Evolutionary conservation across 1,140 invertebrate genomes (phyloP), one percentile per base, ranked within the genome.

Genomic region (Sycobia sp.): DNA sequence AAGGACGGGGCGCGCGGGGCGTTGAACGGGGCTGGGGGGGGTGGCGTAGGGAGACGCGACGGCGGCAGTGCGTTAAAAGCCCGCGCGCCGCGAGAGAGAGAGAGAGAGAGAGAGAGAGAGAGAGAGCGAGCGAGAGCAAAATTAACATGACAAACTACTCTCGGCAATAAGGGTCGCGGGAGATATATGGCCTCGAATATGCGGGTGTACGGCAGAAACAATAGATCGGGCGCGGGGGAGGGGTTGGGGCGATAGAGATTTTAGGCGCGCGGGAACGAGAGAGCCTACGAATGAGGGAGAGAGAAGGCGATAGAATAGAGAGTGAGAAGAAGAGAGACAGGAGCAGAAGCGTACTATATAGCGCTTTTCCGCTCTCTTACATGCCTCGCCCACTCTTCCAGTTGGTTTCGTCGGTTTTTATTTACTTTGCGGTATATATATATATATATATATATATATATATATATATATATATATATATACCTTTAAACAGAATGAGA

Each of bases 61-160:
- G 76, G 80, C 76, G 79, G 78, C 75, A 81, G 80, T 80, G 80
- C 80, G 80, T 82, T 82, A 80, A 82, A 82, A 81, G 80, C 79
- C 71, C 67, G 50, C 65, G 71, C 73, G 76, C 74, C n/a, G n/a
- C n/a, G n/a, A n/a, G n/a, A n/a, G n/a, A n/a, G n/a, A n/a, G n/a
- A n/a, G n/a, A n/a, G n/a, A n/a, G n/a, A n/a, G n/a, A n/a, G n/a
- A n/a, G n/a, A n/a, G n/a, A n/a, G n/a, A n/a, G n/a, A n/a, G 49
- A 55, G 38, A 27, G 53, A 41, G 53, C 23, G 59, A 36, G 34
- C 55, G 43, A 41, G 41, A 57, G 34, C 38, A 32, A 82, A 82
- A 81, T 82, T 82, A 82, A 82, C 80, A 82, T 82, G 80, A 82
- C 79, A 82, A 82, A 82, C 80, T 82, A 81, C 78, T 78, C 78